Evolutionary conservation across 2,888 invertebrate genomes (phyloP).

Genomic region (Drosophila peninsularis): DNA sequence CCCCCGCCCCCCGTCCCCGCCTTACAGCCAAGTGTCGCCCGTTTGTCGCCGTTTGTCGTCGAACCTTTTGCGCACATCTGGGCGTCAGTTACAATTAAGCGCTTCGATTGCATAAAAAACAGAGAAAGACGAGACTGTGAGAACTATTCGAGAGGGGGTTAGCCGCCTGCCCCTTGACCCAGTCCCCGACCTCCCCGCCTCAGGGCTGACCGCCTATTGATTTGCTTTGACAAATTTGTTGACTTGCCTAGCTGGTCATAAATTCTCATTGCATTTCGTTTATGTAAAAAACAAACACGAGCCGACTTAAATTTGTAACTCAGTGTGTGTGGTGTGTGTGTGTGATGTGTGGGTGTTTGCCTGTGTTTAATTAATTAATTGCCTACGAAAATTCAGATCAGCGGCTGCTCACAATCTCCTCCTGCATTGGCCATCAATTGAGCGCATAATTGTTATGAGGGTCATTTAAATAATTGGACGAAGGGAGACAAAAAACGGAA

Average conservation of each 20-base stretch:
- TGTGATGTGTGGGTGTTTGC: slow-evolving; percentile 42
- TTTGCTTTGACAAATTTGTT: slow-evolving; percentile 74
- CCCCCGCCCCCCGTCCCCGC: background rate
- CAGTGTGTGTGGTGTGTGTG: background rate
- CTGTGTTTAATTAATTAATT: slow-evolving; percentile 74
- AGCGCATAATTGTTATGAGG: slow-evolving; percentile 71
- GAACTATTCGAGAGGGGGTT: slow-evolving; percentile 36
- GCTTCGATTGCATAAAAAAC: slow-evolving; percentile 45
- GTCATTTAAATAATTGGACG: slow-evolving; percentile 69
- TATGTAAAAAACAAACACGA: slow-evolving; percentile 61
- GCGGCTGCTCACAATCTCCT: slow-evolving; percentile 33
- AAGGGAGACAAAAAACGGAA: background rate
- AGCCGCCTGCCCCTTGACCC: background rate
- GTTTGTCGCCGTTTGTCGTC: slow-evolving; percentile 62
- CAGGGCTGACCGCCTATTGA: slow-evolving; percentile 50
- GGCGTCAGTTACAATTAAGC: slow-evolving; percentile 73
- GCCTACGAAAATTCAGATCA: slow-evolving; percentile 45
- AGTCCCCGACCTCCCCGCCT: background rate
- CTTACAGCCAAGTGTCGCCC: slow-evolving; percentile 56
- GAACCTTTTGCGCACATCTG: slow-evolving; percentile 66
- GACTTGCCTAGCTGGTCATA: slow-evolving; percentile 51
- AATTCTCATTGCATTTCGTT: slow-evolving; percentile 76
- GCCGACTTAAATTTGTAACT: slow-evolving; percentile 17
- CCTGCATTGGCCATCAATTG: slow-evolving; percentile 65
- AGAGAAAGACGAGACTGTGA: slow-evolving; percentile 29